phyloP scores from a whole-genome alignment of 1,140 invertebrate species.

The Plutomurus gul region DNA sequence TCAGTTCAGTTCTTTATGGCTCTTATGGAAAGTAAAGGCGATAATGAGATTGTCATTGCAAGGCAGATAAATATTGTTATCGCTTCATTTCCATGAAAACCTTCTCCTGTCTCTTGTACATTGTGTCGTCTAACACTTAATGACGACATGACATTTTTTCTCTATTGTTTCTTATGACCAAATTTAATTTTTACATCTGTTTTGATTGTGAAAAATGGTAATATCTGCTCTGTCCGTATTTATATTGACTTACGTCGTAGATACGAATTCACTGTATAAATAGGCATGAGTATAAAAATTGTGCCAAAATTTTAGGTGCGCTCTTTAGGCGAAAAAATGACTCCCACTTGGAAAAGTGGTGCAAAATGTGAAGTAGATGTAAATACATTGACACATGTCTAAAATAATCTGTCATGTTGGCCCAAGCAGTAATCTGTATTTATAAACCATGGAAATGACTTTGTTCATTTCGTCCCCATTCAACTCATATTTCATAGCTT shows the following conservation, averaged over 20 bases:
- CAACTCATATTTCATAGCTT: neutral
- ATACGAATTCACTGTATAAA: too few species aligned
- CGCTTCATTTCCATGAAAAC: neutral
- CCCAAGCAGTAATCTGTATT: neutral
- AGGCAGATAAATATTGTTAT: conserved; percentile 42
- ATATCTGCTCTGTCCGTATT: too few species aligned
- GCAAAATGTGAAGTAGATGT: neutral
- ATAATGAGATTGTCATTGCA: conserved; percentile 51
- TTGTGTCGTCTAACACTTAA: neutral
- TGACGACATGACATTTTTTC: too few species aligned
- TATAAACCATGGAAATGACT: neutral
- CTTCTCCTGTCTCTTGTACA: neutral
- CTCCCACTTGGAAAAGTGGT: neutral
- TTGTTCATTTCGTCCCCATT: neutral
- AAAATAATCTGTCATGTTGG: conserved; percentile 9
- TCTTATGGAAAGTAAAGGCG: conserved; percentile 25
- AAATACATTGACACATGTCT: conserved; percentile 18
- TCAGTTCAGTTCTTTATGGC: neutral
- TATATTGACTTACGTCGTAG: too few species aligned
- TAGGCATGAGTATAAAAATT: neutral
- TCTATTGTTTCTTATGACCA: too few species aligned
- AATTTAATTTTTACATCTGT: too few species aligned
- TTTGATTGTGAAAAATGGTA: too few species aligned
- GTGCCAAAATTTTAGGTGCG: neutral
- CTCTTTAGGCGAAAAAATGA: neutral